phyloP scores from a whole-genome alignment of 2,113 vertebrate genomes.

The Phodopus roborovskii region DNA sequence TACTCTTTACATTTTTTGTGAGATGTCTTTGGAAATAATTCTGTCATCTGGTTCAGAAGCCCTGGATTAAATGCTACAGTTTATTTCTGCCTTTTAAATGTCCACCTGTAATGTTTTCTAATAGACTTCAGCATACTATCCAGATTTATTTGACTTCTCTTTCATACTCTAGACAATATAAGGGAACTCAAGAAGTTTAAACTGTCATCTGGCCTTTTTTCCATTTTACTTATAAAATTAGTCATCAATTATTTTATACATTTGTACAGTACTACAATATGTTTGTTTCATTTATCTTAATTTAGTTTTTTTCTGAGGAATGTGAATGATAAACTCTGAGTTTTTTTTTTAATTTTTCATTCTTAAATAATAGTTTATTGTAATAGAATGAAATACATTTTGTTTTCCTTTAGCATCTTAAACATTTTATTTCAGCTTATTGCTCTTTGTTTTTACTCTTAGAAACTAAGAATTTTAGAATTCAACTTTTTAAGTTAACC shows the following conservation, averaged over 20 bases:
- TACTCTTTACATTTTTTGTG: constrained; percentile 2
- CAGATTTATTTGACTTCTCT: not conserved
- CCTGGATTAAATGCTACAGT: not conserved
- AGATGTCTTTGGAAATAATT: constrained; percentile 14
- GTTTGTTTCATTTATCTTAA: not conserved
- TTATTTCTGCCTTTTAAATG: not conserved
- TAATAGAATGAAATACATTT: not conserved
- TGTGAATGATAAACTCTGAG: not conserved
- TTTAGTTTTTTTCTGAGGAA: not conserved
- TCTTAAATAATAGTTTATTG: not conserved
- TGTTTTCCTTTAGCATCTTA: not conserved
- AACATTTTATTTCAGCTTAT: not conserved
- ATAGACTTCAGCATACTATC: not conserved
- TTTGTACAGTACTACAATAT: not conserved
- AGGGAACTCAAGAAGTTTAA: not conserved
- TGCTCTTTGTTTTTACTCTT: not conserved
- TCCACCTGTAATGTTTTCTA: not conserved
- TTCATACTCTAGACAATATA: not conserved
- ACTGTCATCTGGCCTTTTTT: not conserved
- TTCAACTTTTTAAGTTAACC: not conserved
- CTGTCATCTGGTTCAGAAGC: not conserved
- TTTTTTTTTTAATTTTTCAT: not conserved
- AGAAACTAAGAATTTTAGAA: not conserved
- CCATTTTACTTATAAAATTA: not conserved
- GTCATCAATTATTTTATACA: not conserved